A percentile compares a stretch with the other conserved stretches of the same genome.
Evolutionary conservation across 1,140 invertebrate genomes (phyloP).

Genomic region (Aphis craccivora): DNA sequence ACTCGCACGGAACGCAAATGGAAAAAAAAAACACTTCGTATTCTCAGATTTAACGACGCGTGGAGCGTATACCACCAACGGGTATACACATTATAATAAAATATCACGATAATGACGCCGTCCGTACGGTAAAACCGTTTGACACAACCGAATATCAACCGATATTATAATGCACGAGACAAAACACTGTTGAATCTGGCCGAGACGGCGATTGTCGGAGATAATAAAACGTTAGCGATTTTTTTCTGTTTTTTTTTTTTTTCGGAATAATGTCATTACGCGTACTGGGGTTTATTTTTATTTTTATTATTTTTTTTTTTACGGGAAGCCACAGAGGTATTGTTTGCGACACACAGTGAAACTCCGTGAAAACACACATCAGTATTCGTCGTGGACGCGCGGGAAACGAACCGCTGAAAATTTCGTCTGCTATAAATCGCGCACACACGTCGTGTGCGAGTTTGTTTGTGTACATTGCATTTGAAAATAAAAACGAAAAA

Average conservation of each 20-base stretch:
- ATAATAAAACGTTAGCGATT: not conserved
- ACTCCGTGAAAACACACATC: not conserved
- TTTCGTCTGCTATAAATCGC: not conserved
- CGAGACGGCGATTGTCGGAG: not conserved
- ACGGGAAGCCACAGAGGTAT: not conserved
- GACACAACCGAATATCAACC: not conserved
- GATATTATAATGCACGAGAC: not conserved
- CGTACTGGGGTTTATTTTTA: not conserved
- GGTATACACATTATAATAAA: not conserved
- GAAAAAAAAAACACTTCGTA: not conserved
- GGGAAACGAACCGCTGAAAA: conserved; percentile 37
- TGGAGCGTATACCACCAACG: not conserved
- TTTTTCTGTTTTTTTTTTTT: not conserved
- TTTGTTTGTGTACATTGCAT: not conserved
- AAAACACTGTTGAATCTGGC: not conserved
- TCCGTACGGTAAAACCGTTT: not conserved
- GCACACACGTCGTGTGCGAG: not conserved
- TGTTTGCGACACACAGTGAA: not conserved
- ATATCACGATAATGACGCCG: not conserved
- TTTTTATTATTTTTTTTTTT: not conserved
- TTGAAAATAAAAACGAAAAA: conserved; percentile 26
- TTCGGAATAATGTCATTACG: not conserved
- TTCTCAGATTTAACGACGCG: conserved; percentile 19
- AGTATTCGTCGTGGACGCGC: not conserved
- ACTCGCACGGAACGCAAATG: conserved; percentile 19